These are phyloP conservation scores for Indri indri DNA, from an alignment of 2,113 vertebrate genomes.

Conservation along the genomic window DNA sequence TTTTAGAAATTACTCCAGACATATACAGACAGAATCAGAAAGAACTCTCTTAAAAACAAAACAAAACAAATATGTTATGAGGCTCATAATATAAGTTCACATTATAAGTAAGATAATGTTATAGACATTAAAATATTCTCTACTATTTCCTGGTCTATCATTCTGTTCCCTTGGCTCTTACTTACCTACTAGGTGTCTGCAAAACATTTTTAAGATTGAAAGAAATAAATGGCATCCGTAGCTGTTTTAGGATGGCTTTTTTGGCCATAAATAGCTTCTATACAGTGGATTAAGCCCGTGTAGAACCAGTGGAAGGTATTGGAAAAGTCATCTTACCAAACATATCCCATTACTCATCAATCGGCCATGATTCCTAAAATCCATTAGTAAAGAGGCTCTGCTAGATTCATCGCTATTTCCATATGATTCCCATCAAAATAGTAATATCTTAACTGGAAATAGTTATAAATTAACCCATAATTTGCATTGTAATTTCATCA, in stretches of 20 bases:
- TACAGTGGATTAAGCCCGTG: not conserved
- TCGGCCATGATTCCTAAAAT: not conserved
- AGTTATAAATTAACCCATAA: not conserved
- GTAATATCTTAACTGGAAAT: not conserved
- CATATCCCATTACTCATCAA: not conserved
- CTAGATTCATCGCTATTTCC: not conserved
- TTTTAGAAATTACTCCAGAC: not conserved
- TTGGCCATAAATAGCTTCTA: not conserved
- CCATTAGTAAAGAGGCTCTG: not conserved
- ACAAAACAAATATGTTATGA: not conserved
- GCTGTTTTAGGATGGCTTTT: not conserved
- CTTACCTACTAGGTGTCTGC: not conserved
- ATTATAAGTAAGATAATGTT: slow-evolving; percentile 6
- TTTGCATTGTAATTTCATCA: not conserved
- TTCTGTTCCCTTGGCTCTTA: not conserved
- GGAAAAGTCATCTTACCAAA: not conserved
- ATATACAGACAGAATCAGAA: not conserved
- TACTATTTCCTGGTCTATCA: not conserved
- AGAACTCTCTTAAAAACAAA: not conserved
- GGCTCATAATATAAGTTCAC: not conserved
- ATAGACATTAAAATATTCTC: not conserved
- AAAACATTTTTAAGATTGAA: not conserved
- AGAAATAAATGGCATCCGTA: not conserved
- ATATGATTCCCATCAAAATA: not conserved
- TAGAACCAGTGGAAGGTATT: not conserved